phyloP scores from a whole-genome alignment of 1,140 invertebrate genomes.

The Rhagoletis pomonella region DNA sequence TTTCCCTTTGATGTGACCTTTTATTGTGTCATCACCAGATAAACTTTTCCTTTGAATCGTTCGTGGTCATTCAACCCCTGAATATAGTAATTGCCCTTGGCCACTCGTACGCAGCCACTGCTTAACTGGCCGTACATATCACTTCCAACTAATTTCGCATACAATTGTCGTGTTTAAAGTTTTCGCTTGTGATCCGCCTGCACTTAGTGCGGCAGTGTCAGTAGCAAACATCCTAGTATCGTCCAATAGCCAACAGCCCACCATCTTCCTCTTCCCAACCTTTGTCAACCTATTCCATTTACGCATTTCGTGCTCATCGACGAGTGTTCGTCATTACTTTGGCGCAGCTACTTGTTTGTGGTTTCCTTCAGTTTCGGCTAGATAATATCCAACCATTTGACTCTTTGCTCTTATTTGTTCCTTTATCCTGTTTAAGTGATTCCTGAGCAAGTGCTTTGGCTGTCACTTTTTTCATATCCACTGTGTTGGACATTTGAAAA shows the following conservation, averaged over 20 bases:
- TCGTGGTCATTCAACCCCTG: neutral
- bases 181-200: conserved; percentile 35
- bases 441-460: neutral
- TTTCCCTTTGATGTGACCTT: conserved; percentile 27
- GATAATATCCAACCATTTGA: conserved; percentile 31
- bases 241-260: neutral
- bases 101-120: too few species aligned
- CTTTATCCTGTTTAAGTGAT: conserved; percentile 35
- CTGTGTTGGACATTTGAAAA: neutral
- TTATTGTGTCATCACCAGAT: neutral
- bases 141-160: conserved; percentile 31
- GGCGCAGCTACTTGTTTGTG: neutral
- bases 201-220: conserved; percentile 19
- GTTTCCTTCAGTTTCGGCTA: neutral
- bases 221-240: neutral
- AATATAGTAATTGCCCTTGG: neutral
- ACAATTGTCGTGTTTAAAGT: conserved; percentile 48
- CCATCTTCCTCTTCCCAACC: neutral
- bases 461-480: too few species aligned
- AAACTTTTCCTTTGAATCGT: conserved; percentile 34
- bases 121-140: neutral
- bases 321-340: neutral
- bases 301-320: neutral
- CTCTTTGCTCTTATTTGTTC: conserved; percentile 48
- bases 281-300: neutral